Evolutionary conservation across 1,140 invertebrate species (phyloP).

Genomic region (Tenebrio molitor): DNA sequence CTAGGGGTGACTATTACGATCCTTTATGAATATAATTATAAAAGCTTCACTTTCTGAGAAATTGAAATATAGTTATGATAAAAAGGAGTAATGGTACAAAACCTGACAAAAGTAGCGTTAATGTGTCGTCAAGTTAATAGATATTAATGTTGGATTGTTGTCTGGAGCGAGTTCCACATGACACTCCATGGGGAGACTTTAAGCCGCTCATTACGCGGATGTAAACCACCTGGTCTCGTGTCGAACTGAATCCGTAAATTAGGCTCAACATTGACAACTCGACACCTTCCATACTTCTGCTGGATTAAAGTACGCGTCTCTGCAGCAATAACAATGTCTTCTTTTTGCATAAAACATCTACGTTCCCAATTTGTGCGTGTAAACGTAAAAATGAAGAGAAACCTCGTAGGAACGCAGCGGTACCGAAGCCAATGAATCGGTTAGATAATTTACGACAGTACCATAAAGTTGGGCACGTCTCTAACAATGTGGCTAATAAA

Average conservation of each 20-base stretch:
- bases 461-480: constrained; percentile 13
- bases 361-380: not conserved
- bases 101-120: not conserved
- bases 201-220: constrained; percentile 33
- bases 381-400: constrained; percentile 20
- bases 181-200: constrained; percentile 20
- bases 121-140: not conserved
- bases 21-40: too few species aligned
- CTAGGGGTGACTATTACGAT: too few species aligned
- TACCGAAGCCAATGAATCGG: constrained; percentile 2
- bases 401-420: not conserved
- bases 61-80: too few species aligned
- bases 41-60: too few species aligned
- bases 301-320: not conserved
- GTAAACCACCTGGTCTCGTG: constrained; percentile 33
- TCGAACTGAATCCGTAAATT: constrained; percentile 28
- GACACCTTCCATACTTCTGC: constrained; percentile 27
- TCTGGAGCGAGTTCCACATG: constrained; percentile 3
- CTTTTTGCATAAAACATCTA: not conserved
- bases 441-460: constrained; percentile 30
- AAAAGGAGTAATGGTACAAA: too few species aligned
- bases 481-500: constrained; percentile 24
- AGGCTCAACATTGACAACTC: constrained; percentile 35
- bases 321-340: constrained; percentile 13
- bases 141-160: constrained; percentile 5